A percentile compares a stretch with the other conserved stretches of the same genome.
phyloP scores from a whole-genome alignment of 2,113 vertebrate genomes.

The Girardinichthys multiradiatus region DNA sequence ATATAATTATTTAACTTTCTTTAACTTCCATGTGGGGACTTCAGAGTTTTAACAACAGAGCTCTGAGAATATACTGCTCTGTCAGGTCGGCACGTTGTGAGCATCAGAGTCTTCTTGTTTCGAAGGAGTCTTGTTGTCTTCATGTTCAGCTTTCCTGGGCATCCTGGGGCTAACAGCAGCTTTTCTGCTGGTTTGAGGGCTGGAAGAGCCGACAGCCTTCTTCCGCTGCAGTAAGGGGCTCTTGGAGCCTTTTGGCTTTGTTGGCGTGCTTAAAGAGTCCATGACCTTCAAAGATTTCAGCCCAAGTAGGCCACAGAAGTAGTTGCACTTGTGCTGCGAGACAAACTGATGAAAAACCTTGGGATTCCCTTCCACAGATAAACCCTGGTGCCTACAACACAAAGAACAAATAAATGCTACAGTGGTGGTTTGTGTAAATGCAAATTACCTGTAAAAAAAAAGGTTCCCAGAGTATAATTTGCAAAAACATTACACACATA shows the following conservation, averaged over 20 bases:
- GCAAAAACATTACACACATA: conserved; percentile 14
- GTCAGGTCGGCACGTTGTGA: conserved; percentile 55
- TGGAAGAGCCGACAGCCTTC: conserved; percentile 81
- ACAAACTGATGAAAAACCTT: conserved; percentile 89
- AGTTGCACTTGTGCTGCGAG: conserved; percentile 87
- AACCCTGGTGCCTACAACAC: conserved; percentile 88
- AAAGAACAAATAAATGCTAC: conserved; percentile 20
- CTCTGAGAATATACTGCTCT: conserved; percentile 6
- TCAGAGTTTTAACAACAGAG: background rate
- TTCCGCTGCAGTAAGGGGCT: conserved; percentile 89
- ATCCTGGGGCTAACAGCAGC: conserved; percentile 81
- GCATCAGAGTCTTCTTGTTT: conserved; percentile 73
- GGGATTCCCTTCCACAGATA: conserved; percentile 87
- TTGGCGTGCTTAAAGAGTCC: conserved; percentile 79
- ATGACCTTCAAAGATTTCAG: conserved; percentile 82
- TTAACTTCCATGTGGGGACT: conserved; percentile 14
- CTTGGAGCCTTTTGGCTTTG: conserved; percentile 88
- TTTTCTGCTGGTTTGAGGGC: conserved; percentile 87
- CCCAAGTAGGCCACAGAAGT: conserved; percentile 88
- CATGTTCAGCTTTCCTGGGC: conserved; percentile 75
- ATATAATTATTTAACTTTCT: background rate
- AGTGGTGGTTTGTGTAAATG: conserved; percentile 3
- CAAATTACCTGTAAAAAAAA: conserved; percentile 61
- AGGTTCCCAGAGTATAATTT: conserved; percentile 23
- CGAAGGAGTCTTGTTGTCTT: conserved; percentile 36